These are phyloP conservation scores for Drosophila bipectinata DNA, from an alignment of 1,140 invertebrate genomes.

Conservation along the genomic window DNA sequence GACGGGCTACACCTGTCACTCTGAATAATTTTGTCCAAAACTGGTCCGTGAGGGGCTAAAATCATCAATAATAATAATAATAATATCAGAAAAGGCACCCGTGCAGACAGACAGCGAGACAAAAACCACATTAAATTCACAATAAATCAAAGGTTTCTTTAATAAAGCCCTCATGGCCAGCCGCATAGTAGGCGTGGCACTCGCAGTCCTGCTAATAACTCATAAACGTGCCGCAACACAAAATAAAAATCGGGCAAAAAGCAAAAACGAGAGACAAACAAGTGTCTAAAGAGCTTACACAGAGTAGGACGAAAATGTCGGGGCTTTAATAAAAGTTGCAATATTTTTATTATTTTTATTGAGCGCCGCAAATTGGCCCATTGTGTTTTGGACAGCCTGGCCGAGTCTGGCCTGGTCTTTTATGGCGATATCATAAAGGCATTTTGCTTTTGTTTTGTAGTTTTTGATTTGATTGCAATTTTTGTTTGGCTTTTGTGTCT, in stretches of 20 bases:
- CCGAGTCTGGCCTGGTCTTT: slow-evolving; percentile 24
- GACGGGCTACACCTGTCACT: slow-evolving; percentile 60
- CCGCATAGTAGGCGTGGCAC: slow-evolving; percentile 23
- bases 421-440: slow-evolving; percentile 73
- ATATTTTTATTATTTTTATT: slow-evolving; percentile 72
- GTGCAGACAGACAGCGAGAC: slow-evolving; percentile 32
- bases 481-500: slow-evolving; percentile 13
- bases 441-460: slow-evolving; percentile 70
- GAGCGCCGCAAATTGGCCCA: slow-evolving; percentile 64
- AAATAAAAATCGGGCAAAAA: slow-evolving; percentile 10
- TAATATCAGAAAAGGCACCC: not conserved
- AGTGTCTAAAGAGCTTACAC: slow-evolving; percentile 47
- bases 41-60: slow-evolving; percentile 9
- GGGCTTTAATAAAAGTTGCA: slow-evolving; percentile 63
- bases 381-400: slow-evolving; percentile 50
- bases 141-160: slow-evolving; percentile 62
- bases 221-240: slow-evolving; percentile 41
- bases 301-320: slow-evolving; percentile 23
- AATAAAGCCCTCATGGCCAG: slow-evolving; percentile 29
- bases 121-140: slow-evolving; percentile 62
- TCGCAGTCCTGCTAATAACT: slow-evolving; percentile 42
- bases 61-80: slow-evolving; percentile 65
- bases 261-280: slow-evolving; percentile 20
- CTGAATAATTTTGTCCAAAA: slow-evolving; percentile 3
- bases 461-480: slow-evolving; percentile 69